Evolutionary conservation across 2,797 vertebrate species (phyloP).

Genomic region (Holocentrus rufus): DNA sequence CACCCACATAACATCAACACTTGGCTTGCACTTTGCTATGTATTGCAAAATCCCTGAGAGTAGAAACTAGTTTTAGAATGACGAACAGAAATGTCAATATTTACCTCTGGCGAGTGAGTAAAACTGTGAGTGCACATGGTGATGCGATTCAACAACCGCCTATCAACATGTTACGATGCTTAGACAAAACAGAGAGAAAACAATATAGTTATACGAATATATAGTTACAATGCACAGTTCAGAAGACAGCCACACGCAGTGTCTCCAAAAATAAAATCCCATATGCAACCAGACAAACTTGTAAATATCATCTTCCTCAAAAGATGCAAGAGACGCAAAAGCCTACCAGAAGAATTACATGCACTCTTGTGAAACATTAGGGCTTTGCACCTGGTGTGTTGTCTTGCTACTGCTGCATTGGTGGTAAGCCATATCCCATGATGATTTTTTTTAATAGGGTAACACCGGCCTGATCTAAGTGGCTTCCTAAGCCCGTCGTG

Average conservation of each 20-base stretch:
- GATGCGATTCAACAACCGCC: too few species aligned
- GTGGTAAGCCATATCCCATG: slow-evolving; percentile 56
- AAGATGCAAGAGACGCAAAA: slow-evolving; percentile 53
- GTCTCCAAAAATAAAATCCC: slow-evolving; percentile 55
- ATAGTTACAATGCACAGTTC: slow-evolving; percentile 9
- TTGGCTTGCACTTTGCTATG: not conserved
- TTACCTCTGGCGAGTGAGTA: too few species aligned
- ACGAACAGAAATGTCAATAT: not conserved
- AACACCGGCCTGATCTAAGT: slow-evolving; percentile 55
- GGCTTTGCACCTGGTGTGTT: slow-evolving; percentile 75
- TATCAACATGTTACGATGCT: too few species aligned
- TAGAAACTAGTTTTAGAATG: not conserved
- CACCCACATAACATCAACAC: not conserved
- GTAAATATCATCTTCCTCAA: slow-evolving; percentile 68
- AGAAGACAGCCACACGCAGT: not conserved
- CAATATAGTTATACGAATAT: not conserved
- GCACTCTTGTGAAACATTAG: slow-evolving; percentile 52
- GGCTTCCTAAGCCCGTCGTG: slow-evolving; percentile 45
- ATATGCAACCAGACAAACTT: slow-evolving; percentile 62
- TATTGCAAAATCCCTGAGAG: not conserved
- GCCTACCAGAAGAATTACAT: slow-evolving; percentile 42
- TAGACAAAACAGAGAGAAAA: not conserved
- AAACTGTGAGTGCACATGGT: too few species aligned
- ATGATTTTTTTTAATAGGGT: slow-evolving; percentile 58
- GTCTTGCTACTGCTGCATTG: slow-evolving; percentile 60